These are phyloP conservation scores for Conomelus anceps DNA, from an alignment of 2,888 invertebrate species.

Conservation along the genomic window DNA sequence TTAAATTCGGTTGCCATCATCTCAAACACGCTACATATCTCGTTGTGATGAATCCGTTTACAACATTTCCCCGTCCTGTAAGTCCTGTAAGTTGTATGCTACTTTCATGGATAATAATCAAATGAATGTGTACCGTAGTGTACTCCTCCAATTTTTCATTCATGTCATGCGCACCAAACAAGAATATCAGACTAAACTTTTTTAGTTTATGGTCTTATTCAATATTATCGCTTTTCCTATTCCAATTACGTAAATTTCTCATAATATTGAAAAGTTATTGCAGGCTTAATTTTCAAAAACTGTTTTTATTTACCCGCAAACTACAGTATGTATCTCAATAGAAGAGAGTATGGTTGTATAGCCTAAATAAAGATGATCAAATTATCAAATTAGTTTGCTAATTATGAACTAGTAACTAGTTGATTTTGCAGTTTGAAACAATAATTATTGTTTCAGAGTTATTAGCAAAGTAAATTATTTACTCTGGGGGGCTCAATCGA, in stretches of 20 bases:
- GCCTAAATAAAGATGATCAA: neutral
- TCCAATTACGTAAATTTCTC: no score
- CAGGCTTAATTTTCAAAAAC: neutral
- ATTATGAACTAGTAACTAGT: neutral
- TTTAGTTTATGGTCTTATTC: no score
- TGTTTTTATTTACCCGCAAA: neutral
- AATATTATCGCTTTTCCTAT: neutral
- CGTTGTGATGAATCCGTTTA: neutral
- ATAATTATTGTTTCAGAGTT: no score
- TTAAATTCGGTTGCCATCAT: neutral
- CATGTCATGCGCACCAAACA: no score
- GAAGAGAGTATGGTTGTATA: neutral
- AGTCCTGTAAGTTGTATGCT: no score
- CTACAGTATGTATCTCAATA: no score
- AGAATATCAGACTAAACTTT: no score
- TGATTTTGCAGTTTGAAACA: neutral
- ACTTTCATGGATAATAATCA: no score
- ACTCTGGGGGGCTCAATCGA: neutral
- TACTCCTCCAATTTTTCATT: no score
- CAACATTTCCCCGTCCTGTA: neutral
- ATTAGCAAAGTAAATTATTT: no score
- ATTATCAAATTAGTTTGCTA: neutral
- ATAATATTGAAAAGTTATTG: neutral
- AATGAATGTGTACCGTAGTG: no score
- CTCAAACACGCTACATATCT: neutral